Evolutionary conservation across 2,797 vertebrate species (phyloP).

Genomic region (Chlorospingus semifuscus): DNA sequence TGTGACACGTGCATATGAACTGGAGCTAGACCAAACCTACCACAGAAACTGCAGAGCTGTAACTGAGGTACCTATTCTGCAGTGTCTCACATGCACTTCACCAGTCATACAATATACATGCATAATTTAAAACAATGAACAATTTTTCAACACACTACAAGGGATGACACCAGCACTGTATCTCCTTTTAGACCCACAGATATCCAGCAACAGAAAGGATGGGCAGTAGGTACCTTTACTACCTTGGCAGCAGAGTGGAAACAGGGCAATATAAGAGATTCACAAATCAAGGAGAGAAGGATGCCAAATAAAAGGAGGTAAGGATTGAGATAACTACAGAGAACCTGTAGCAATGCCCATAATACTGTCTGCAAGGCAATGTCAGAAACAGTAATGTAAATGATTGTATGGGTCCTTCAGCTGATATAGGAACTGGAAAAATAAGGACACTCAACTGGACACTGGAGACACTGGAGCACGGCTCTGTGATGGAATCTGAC

Average conservation of each 20-base stretch:
- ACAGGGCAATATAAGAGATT: not conserved
- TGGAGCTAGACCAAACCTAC: not conserved
- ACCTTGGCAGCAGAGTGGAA: not conserved
- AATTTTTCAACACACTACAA: not conserved
- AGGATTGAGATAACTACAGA: not conserved
- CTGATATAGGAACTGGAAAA: not conserved
- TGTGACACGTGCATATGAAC: not conserved
- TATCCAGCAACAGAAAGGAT: not conserved
- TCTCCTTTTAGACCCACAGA: not conserved
- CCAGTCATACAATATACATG: not conserved
- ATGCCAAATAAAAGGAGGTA: not conserved
- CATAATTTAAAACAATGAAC: not conserved
- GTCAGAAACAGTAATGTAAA: not conserved
- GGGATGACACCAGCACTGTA: not conserved
- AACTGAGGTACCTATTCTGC: not conserved
- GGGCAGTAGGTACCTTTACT: not conserved
- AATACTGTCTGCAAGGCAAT: not conserved
- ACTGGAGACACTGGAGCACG: not conserved
- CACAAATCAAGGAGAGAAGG: not conserved
- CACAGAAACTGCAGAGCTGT: not conserved
- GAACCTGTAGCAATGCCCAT: not conserved
- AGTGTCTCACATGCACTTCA: not conserved
- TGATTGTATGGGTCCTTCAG: not conserved
- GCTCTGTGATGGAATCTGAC: not conserved
- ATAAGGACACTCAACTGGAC: not conserved